These are phyloP conservation scores for Stenodera caucasica DNA, from an alignment of 2,888 invertebrate genomes.

Conservation along the genomic window DNA sequence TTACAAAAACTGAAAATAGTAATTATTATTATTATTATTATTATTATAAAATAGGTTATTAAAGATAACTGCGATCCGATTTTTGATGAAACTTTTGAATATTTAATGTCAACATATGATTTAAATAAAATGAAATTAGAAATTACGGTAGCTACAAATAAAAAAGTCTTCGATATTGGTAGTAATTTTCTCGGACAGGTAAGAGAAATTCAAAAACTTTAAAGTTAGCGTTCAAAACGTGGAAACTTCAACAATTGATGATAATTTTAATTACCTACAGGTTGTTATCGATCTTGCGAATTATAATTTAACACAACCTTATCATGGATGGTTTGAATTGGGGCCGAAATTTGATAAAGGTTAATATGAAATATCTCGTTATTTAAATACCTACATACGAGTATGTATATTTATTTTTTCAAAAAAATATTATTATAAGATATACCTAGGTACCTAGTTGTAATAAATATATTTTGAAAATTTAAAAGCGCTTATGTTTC, in stretches of 20 bases:
- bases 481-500: no score
- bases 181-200: conserved; percentile 83
- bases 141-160: conserved; percentile 84
- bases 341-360: conserved; percentile 32
- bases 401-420: no score
- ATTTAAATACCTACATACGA: no score
- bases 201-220: background rate
- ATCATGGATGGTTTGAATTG: conserved; percentile 75
- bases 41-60: conserved; percentile 57
- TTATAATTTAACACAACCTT: conserved; percentile 69
- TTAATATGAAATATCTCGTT: no score
- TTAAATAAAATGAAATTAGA: conserved; percentile 75
- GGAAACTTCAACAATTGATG: no score
- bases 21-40: no score
- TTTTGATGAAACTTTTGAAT: conserved; percentile 89
- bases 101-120: conserved; percentile 79
- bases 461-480: no score
- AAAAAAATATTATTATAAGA: no score
- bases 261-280: conserved; percentile 48
- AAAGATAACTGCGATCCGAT: conserved; percentile 88
- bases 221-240: no score
- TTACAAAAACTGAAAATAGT: background rate
- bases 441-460: no score
- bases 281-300: conserved; percentile 68
- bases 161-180: conserved; percentile 74